Percentiles rank a stretch among this genome's conserved stretches.
Evolutionary conservation across 2,113 vertebrate genomes (phyloP).

Genomic region (Neolamprologus cancellatus): DNA sequence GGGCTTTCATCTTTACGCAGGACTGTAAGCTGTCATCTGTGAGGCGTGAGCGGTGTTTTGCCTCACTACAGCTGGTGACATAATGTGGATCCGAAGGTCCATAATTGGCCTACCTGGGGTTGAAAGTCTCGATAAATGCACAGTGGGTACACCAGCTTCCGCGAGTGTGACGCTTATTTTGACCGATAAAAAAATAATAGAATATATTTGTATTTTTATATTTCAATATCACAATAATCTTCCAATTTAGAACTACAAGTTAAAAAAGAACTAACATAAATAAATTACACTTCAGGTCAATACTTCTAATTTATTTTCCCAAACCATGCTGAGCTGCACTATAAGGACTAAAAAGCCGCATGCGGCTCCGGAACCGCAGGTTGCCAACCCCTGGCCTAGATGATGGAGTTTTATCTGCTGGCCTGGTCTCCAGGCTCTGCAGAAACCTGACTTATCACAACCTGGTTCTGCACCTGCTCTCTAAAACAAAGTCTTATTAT

Average conservation of each 20-base stretch:
- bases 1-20: neutral
- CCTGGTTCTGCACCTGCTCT: neutral
- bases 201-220: too few species aligned
- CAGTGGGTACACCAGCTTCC: fast-evolving
- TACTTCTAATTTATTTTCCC: neutral
- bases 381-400: neutral
- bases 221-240: too few species aligned
- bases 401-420: neutral
- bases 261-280: neutral
- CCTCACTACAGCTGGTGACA: too few species aligned
- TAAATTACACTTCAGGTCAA: neutral
- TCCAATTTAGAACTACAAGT: too few species aligned
- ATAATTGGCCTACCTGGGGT: neutral
- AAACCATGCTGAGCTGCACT: fast-evolving
- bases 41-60: too few species aligned
- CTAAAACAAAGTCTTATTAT: neutral
- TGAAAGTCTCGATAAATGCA: neutral
- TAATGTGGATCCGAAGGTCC: too few species aligned
- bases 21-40: neutral
- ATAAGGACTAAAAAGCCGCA: neutral
- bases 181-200: too few species aligned
- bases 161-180: too few species aligned
- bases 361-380: fast-evolving
- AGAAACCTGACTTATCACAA: slow-evolving; percentile 1
- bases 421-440: neutral